Base-by-base conservation (phyloP, 2,113 vertebrate genomes). In the Catharus bicknelli region DNA sequence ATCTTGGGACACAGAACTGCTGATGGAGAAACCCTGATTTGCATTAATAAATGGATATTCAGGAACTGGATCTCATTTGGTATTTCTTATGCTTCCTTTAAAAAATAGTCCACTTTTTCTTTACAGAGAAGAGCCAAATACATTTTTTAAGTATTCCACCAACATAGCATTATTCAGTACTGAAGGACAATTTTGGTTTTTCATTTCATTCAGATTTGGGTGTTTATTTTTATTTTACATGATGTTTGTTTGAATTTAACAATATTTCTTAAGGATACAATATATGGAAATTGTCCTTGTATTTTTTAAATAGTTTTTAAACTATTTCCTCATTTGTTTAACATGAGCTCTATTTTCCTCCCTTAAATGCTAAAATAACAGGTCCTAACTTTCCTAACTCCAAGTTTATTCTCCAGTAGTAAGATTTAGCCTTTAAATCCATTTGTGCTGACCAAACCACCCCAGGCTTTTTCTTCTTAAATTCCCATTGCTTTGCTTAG, bases 151-250 rank as follows among this genome's bases (percentile, higher is more conserved):
- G 42, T 38, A 82, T 45, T 48, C 34, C 58, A 59, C 27, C 29
- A 59, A n/a, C 12, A 40, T 1, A 76, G 32, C 50, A 64, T 25
- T 51, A 68, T 23, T 76, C 54, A 45, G 19, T 61, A 26, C 40
- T 57, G 14, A 92, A 59, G 9, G 26, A 47, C 15, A 42, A 12
- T 50, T 43, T 14, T 18, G 21, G 21, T 1, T 32, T 67, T 64
- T 61, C 22, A 10, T 21, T 58, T 27, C 23, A 40, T 66, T 50
- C 0, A 0, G 7, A 16, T 43, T 30, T 70, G 66, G 4, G 7
- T 0, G 2, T 1, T 15, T 43, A 62, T 57, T 72, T 25, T 16
- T 25, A 20, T 70, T 79, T 77, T 51, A 19, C 30, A 26, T 25
- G 0, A 55, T 48, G 10, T 38, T 68, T 67, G 10, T 83, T 81